A percentile compares a stretch with the other conserved stretches of the same genome.
phyloP scores from a whole-genome alignment of 2,113 vertebrate genomes.

The Podarcis muralis region DNA sequence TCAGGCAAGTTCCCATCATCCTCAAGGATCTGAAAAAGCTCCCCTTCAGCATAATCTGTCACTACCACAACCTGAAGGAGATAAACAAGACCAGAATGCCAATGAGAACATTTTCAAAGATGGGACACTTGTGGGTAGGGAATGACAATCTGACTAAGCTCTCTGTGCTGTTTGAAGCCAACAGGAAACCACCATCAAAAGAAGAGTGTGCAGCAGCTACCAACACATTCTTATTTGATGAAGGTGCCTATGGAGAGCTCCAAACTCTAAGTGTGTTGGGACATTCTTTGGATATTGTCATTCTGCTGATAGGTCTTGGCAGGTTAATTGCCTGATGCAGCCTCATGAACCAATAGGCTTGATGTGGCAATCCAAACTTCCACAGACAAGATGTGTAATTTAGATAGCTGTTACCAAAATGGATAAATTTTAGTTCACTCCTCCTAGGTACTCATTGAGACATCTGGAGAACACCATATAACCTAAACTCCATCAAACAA shows the following conservation, averaged over 20 bases:
- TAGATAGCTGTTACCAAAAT: not conserved
- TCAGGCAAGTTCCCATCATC: slow-evolving; percentile 91
- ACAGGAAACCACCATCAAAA: not conserved
- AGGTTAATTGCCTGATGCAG: not conserved
- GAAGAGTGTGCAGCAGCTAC: not conserved
- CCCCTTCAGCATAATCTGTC: slow-evolving; percentile 95
- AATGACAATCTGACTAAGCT: not conserved
- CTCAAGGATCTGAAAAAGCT: slow-evolving; percentile 94
- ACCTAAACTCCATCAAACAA: not conserved
- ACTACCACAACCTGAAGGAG: slow-evolving; percentile 90
- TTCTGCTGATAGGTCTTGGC: not conserved
- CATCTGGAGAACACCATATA: not conserved
- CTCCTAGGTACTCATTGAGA: not conserved
- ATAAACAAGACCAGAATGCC: not conserved
- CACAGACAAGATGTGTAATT: not conserved
- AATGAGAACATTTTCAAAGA: not conserved
- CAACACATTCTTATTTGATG: not conserved
- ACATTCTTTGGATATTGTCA: not conserved
- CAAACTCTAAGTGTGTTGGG: not conserved
- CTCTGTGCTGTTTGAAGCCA: not conserved
- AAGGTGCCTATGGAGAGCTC: not conserved
- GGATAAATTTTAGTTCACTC: not conserved
- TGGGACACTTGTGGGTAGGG: not conserved
- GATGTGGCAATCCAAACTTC: not conserved
- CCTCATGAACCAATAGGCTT: not conserved